Base-by-base conservation (phyloP, 1,140 invertebrate genomes). In the Aphaenogaster rudis region DNA sequence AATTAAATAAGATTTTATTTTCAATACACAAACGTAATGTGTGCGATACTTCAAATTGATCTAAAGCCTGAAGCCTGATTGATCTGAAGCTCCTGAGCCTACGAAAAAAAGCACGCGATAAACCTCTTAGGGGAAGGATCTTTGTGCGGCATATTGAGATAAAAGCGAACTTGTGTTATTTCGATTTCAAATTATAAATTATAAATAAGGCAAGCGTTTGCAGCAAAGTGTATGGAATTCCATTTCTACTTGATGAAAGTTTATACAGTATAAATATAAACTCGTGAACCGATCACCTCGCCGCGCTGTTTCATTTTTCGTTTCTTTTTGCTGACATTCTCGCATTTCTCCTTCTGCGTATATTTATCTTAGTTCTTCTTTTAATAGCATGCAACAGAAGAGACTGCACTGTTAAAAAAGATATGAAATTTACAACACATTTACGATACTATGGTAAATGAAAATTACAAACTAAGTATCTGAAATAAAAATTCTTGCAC, bases 181-280 rank as follows among this genome's bases (percentile, higher is more conserved):
- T 45, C 50, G 17, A n/a, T 28, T 54, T 67, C 17, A 69, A 69
- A 59, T 57, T 57, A 45, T n/a, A 57, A 81, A 4, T 13, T 57
- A 45, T n/a, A 57, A 81, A 4, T 13, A 15, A 71, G 21, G 13
- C 28, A 71, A 57, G 9, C 15, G 21, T 45, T 67, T 15, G 48
- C 15, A 15, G 15, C 9, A 54, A 28, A 69, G 21, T 54, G 36
- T 17, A 33, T 79, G 45, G 21, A 81, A 57, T 57, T 59, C n/a
- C 45, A 28, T 57, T 57, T 54, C 50, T 45, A 13, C 66, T 33
- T 52, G 50, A 59, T 39, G 52, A 81, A 81, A 57, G 66, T 45
- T 69, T 54, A 42, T 48, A 39, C 50, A 71, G 36, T 52, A 57
- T 81, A 71, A 81, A 42, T 81, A 48, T 79, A 45, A 66, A 66